Evolutionary conservation across 2,888 invertebrate species (phyloP).

Genomic region (Brenthis hecate): DNA sequence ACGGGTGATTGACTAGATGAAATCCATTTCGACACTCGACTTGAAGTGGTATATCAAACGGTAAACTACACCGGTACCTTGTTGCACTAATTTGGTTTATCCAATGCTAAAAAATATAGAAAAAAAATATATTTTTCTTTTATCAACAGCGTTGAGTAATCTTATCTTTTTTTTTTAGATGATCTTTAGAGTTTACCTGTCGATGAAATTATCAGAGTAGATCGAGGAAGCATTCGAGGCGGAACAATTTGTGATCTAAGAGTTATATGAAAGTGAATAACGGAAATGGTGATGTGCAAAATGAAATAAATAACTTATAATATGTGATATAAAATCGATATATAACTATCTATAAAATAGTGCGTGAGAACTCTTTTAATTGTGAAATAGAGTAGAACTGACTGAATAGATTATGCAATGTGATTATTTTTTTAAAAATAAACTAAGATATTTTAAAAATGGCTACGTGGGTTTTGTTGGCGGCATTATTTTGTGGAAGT

Average conservation of each 20-base stretch:
- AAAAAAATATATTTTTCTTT: constrained; percentile 1
- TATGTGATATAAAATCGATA: constrained; percentile 7
- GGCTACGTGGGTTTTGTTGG: constrained; percentile 70
- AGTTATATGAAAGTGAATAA: constrained; percentile 34
- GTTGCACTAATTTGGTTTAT: constrained; percentile 26
- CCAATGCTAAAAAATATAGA: neutral
- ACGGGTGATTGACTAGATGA: constrained; percentile 60
- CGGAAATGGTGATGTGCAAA: constrained; percentile 33
- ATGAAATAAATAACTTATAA: constrained; percentile 24
- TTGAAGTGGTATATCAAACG: constrained; percentile 48
- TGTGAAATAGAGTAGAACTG: neutral
- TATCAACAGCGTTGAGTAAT: neutral
- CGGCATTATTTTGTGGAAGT: constrained; percentile 68
- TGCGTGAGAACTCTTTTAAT: constrained; percentile 3
- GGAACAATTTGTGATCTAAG: constrained; percentile 35
- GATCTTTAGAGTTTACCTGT: constrained; percentile 14
- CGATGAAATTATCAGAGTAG: constrained; percentile 32
- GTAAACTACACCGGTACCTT: constrained; percentile 49
- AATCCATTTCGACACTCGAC: constrained; percentile 60
- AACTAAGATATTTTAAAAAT: constrained; percentile 46
- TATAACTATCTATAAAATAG: constrained; percentile 8
- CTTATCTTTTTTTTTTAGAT: constrained; percentile 4
- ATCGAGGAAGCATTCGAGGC: constrained; percentile 28
- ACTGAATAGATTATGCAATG: constrained; percentile 7
- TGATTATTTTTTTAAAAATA: constrained; percentile 18